Percentiles rank a stretch among this genome's conserved stretches.
phyloP scores from a whole-genome alignment of 1,140 invertebrate species.

The Mizuhopecten yessoensis region DNA sequence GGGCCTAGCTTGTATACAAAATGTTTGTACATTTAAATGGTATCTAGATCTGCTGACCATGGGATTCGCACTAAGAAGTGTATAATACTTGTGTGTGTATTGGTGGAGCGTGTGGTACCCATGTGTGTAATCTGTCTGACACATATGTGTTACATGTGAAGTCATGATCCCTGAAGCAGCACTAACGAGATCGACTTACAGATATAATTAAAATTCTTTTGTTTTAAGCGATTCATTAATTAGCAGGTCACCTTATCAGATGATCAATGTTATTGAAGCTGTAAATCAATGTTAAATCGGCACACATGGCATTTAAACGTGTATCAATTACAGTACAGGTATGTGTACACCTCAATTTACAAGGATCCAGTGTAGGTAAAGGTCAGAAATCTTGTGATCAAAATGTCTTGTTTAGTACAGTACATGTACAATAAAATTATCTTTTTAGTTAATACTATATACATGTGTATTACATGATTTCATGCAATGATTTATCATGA shows the following conservation, averaged over 20 bases:
- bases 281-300: not conserved
- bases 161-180: not conserved
- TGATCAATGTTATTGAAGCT: not conserved
- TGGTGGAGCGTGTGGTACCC: not conserved
- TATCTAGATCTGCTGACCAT: not conserved
- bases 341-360: no score
- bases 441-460: no score
- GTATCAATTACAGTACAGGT: not conserved
- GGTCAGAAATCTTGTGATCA: not conserved
- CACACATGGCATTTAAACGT: not conserved
- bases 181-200: not conserved
- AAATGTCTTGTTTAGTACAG: no score
- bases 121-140: not conserved
- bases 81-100: no score
- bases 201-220: constrained; percentile 30
- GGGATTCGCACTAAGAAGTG: not conserved
- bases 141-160: not conserved
- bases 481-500: no score
- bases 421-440: no score
- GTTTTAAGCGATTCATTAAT: constrained; percentile 27
- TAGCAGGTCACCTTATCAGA: constrained; percentile 30
- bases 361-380: not conserved
- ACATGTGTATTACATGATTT: no score
- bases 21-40: not conserved
- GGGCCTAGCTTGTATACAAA: not conserved